Evolutionary conservation across 1,140 invertebrate species (phyloP).

Genomic region (Arctopsyche grandis): DNA sequence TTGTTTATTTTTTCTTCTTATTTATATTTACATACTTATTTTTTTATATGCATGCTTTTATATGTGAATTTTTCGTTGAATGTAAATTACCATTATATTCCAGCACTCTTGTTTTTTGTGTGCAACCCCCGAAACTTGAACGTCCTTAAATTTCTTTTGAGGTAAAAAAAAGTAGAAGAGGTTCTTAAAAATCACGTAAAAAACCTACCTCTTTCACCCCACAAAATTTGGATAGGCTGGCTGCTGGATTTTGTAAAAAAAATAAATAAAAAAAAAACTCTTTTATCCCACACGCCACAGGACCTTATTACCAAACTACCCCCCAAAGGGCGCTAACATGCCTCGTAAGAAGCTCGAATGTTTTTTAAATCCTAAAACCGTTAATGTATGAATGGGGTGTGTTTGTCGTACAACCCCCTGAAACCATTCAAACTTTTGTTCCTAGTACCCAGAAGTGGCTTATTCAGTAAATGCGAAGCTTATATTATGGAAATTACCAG

Average conservation of each 20-base stretch:
- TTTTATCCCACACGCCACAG: constrained; percentile 35
- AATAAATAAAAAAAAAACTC: neutral
- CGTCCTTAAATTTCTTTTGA: constrained; percentile 33
- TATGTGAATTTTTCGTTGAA: neutral
- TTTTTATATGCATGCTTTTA: no score
- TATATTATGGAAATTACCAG: constrained; percentile 32
- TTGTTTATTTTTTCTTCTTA: neutral
- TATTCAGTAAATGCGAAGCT: constrained; percentile 36
- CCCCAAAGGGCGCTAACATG: constrained; percentile 48
- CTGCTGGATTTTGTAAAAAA: constrained; percentile 19
- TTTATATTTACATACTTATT: neutral
- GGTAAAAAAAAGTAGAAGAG: neutral
- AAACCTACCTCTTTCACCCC: constrained; percentile 9
- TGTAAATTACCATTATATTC: constrained; percentile 42
- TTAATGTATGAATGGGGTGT: constrained; percentile 48
- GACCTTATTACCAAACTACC: constrained; percentile 39
- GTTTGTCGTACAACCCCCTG: constrained; percentile 38
- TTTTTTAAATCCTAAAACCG: constrained; percentile 46
- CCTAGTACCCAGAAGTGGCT: constrained; percentile 36
- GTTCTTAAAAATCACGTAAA: constrained; percentile 25
- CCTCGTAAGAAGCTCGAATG: constrained; percentile 3
- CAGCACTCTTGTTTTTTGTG: constrained; percentile 35
- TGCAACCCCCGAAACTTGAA: constrained; percentile 20
- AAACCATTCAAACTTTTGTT: constrained; percentile 29
- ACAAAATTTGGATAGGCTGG: neutral